A percentile compares a stretch with the other conserved stretches of the same genome.
phyloP scores from a whole-genome alignment of 2,888 invertebrate species.

The Oscheius sp. region DNA sequence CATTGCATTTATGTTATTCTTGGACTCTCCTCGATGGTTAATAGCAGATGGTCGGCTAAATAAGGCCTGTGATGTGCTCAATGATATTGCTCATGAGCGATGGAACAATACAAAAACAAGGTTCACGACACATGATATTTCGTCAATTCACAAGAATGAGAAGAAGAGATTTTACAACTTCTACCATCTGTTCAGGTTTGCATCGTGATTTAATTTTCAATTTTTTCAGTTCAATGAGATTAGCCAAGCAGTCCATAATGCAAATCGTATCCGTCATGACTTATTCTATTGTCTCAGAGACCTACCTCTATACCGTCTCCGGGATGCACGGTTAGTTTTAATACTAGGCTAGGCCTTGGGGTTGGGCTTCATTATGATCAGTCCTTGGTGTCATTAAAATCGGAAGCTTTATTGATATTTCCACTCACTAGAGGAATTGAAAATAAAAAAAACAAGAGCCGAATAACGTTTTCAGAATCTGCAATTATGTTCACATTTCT shows the following conservation, averaged over 20 bases:
- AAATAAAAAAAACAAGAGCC: background rate
- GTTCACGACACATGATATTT: constrained; percentile 57
- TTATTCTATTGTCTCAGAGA: constrained; percentile 61
- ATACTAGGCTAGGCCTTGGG: background rate
- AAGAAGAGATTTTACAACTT: constrained; percentile 56
- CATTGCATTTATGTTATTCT: constrained; percentile 65
- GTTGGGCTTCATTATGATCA: background rate
- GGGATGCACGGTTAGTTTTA: constrained; percentile 47
- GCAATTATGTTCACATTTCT: constrained; percentile 61
- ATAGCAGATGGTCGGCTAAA: constrained; percentile 56
- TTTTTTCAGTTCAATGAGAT: constrained; percentile 39
- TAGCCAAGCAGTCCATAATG: constrained; percentile 63
- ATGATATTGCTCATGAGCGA: constrained; percentile 63
- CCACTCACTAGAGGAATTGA: no score
- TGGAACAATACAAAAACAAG: constrained; percentile 64
- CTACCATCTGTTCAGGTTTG: constrained; percentile 58
- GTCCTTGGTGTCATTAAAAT: background rate
- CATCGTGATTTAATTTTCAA: background rate
- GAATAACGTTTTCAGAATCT: constrained; percentile 37
- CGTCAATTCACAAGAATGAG: constrained; percentile 49
- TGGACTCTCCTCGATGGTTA: constrained; percentile 65
- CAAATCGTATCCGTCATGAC: constrained; percentile 66
- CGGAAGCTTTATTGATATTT: no score
- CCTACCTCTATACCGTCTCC: constrained; percentile 56
- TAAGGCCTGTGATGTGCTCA: constrained; percentile 62